Conservation (phyloP, 2,888 invertebrate species). For the Zygogramma bicolorata region DNA sequence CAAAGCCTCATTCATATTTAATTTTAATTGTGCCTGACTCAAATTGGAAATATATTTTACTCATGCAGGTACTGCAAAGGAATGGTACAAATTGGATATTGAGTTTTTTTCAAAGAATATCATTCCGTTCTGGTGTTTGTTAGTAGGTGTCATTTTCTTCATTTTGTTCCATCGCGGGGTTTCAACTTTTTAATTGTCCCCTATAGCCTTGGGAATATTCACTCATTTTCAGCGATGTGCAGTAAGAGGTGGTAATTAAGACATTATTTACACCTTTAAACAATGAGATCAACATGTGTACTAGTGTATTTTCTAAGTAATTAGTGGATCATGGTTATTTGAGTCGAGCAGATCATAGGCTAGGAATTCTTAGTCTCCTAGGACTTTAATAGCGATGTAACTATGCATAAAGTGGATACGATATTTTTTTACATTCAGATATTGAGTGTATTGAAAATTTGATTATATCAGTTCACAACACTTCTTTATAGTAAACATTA, state of each 20-base stretch:
- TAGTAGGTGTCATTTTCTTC: conserved; percentile 18
- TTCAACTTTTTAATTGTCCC: conserved; percentile 15
- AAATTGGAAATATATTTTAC: conserved; percentile 24
- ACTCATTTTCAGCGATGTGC: conserved; percentile 2
- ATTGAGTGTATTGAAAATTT: too few species aligned
- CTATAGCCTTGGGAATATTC: conserved; percentile 14
- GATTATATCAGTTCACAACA: too few species aligned
- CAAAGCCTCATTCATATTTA: conserved; percentile 17
- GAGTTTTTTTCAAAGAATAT: background rate
- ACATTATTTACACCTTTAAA: background rate
- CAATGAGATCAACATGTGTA: background rate
- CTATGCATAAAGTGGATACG: too few species aligned
- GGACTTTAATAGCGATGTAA: background rate
- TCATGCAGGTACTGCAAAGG: conserved; percentile 30
- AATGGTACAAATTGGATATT: conserved; percentile 27
- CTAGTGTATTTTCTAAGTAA: background rate
- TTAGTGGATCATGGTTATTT: background rate
- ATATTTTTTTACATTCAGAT: too few species aligned
- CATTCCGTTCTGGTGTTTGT: conserved; percentile 1
- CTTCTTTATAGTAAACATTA: too few species aligned
- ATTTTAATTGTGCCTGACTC: conserved; percentile 21
- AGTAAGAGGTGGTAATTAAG: conserved; percentile 11
- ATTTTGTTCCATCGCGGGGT: background rate
- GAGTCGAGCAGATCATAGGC: background rate
- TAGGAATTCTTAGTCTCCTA: background rate